Evolutionary conservation across 1,140 invertebrate species (phyloP), one percentile per base, ranked within the genome.

Genomic region (Maniola jurtina): DNA sequence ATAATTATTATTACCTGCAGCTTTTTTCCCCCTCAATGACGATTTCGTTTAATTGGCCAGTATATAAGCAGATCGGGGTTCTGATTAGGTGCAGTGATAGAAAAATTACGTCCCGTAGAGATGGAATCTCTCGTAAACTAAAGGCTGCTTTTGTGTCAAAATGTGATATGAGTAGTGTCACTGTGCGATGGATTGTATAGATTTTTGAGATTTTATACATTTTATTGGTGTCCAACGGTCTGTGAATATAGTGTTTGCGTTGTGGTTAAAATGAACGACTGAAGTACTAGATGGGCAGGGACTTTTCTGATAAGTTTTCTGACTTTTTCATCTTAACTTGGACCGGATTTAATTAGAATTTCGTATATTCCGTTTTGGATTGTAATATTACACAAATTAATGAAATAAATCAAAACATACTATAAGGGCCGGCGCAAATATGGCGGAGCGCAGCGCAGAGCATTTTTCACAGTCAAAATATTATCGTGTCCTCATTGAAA

Each of bases 21-120:
- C 15, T 52, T 52, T n/a, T 25, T 64, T 63, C 36, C 7, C 7
- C 54, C 15, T 34, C 10, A 16, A 57, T 36, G 3, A 57, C 33
- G 54, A 58, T 35, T 42, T 65, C 47, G 15, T 63, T 14, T 57
- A 58, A 78, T 81, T 80, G 79, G 77, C 79, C 75, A 84, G 77
- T 83, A 83, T 79, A 77, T 57, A 35, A 68, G 16, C 63, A 68
- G 47, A 62, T 60, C 68, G 54, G 52, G 70, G 70, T 62, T 52
- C 71, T 66, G 55, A 69, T 54, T 68, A 64, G 66, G 77, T 80
- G 54, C 54, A 55, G 54, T 55, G 54, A 55, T 55, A 55, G 78
- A 81, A 78, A 72, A 71, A 65, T 67, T 70, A 72, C 75, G 78
- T 79, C 80, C 75, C 66, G 58, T 65, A 59, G 78, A 77, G 80